Evolutionary conservation across 2,113 vertebrate genomes (phyloP).

Genomic region (Phyllostomus discolor): DNA sequence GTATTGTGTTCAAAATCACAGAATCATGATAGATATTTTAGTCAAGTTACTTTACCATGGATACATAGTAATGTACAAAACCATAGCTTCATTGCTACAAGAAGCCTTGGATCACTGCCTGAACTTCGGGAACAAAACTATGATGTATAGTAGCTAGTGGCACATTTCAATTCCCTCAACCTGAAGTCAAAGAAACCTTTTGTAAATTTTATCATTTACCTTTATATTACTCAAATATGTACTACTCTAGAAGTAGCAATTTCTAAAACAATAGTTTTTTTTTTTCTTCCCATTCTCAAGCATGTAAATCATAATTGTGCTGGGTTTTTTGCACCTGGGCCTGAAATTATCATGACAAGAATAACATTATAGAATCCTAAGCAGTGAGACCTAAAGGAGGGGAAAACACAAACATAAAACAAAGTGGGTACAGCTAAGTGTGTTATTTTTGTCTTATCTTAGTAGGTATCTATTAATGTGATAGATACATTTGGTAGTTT

Average conservation of each 20-base stretch:
- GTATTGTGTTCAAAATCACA: background rate
- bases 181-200: background rate
- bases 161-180: background rate
- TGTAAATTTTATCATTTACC: background rate
- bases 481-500: background rate
- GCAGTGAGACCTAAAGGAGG: background rate
- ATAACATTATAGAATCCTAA: background rate
- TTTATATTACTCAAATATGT: background rate
- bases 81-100: background rate
- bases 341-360: background rate
- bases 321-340: background rate
- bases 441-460: background rate
- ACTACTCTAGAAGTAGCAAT: background rate
- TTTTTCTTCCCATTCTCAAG: background rate
- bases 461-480: background rate
- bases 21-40: background rate
- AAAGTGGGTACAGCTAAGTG: background rate
- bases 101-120: background rate
- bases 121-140: background rate
- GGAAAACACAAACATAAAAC: background rate
- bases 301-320: background rate
- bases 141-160: background rate
- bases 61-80: background rate
- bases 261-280: background rate
- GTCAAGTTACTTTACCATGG: background rate